phyloP scores from a whole-genome alignment of 2,797 vertebrate genomes.

The Leptatherina wallacei region DNA sequence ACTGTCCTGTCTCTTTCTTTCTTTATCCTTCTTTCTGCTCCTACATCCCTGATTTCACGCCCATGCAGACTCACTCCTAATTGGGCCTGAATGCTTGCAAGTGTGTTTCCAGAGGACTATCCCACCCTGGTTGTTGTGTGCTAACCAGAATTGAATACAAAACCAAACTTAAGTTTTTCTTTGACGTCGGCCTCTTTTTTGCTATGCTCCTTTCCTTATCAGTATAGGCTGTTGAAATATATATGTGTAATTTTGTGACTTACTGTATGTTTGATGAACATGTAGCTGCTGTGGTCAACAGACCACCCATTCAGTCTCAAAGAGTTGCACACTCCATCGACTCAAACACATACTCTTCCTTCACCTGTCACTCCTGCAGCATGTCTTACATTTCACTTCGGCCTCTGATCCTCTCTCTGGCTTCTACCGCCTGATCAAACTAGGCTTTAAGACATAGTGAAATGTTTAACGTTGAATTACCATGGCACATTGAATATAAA shows the following conservation, averaged over 20 bases:
- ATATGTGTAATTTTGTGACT: no score
- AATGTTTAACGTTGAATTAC: constrained; percentile 77
- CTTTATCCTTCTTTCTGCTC: constrained; percentile 33
- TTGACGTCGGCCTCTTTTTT: not conserved
- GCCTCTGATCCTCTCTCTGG: constrained; percentile 30
- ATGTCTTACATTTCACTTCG: constrained; percentile 53
- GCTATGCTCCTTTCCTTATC: no score
- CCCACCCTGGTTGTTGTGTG: constrained; percentile 54
- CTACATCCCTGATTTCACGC: constrained; percentile 56
- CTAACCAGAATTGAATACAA: constrained; percentile 13
- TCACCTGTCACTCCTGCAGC: constrained; percentile 35
- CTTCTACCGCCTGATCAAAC: constrained; percentile 70
- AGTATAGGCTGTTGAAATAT: no score
- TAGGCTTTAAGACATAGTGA: constrained; percentile 65
- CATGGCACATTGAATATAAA: constrained; percentile 78
- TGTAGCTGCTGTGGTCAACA: constrained; percentile 26
- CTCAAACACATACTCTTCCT: not conserved
- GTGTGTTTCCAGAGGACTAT: constrained; percentile 53
- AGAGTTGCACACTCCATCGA: not conserved
- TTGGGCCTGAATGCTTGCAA: constrained; percentile 75
- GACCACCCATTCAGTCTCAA: constrained; percentile 42
- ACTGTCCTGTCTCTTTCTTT: constrained; percentile 44
- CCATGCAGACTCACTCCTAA: constrained; percentile 64
- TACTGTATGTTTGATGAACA: constrained; percentile 26
- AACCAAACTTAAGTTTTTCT: not conserved